phyloP scores from a whole-genome alignment of 2,888 invertebrate species.

The Cistogaster globosa region DNA sequence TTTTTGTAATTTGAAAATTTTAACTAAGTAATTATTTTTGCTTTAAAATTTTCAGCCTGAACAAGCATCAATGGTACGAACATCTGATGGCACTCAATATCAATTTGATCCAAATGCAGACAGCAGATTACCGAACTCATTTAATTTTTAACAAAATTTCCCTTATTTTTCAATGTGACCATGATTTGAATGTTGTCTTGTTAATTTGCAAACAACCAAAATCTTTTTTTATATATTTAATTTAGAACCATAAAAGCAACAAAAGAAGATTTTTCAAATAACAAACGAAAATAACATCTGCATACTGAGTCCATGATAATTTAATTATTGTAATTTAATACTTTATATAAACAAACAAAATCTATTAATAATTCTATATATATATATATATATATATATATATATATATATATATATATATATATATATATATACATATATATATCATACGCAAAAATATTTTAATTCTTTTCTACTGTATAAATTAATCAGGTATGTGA shows the following conservation, averaged over 20 bases:
- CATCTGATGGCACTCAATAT: slow-evolving; percentile 90
- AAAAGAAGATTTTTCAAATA: slow-evolving; percentile 64
- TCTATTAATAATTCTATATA: slow-evolving; percentile 67
- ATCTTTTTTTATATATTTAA: slow-evolving; percentile 68
- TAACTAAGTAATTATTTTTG: neutral
- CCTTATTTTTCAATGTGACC: slow-evolving; percentile 71
- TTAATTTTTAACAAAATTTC: slow-evolving; percentile 79
- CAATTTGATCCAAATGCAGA: slow-evolving; percentile 92
- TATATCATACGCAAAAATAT: slow-evolving; percentile 37
- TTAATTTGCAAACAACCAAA: slow-evolving; percentile 67
- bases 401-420: too few relatives aligned
- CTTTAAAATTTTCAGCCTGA: slow-evolving; percentile 76
- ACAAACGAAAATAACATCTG: slow-evolving; percentile 59
- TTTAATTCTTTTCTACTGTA: slow-evolving; percentile 35
- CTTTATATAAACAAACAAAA: slow-evolving; percentile 69
- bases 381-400: too few relatives aligned
- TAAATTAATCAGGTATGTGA: too few relatives aligned
- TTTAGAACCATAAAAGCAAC: slow-evolving; percentile 66
- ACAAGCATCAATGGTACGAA: slow-evolving; percentile 86
- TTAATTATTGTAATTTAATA: slow-evolving; percentile 73
- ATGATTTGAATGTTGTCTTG: slow-evolving; percentile 68
- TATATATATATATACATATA: slow-evolving; percentile 46
- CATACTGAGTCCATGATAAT: slow-evolving; percentile 73
- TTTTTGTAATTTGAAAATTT: neutral
- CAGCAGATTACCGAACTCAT: slow-evolving; percentile 81